Evolutionary conservation across 37 sponge, comb jelly and placozoan species (phyloP), one percentile per base, ranked within the genome.

Genomic region (Dysidea cf. avara): DNA sequence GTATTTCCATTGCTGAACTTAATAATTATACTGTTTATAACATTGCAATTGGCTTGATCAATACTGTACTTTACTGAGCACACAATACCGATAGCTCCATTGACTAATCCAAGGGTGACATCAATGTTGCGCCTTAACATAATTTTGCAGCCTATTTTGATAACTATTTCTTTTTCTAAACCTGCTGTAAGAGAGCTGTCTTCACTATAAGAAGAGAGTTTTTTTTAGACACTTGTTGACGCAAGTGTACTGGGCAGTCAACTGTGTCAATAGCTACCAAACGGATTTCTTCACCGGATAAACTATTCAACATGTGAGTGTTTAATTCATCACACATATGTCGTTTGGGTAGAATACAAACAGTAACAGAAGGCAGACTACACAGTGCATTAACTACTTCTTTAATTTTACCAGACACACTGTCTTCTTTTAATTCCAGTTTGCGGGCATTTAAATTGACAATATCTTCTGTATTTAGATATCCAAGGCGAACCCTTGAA

Each of bases 31-130:
- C 39, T 18, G 4, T 50, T 39, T 24, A 38, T 16, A n/a, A n/a
- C n/a, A n/a, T n/a, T n/a, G n/a, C n/a, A n/a, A n/a, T n/a, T n/a
- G n/a, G n/a, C n/a, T n/a, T n/a, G n/a, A n/a, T n/a, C n/a, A n/a
- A n/a, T n/a, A n/a, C n/a, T n/a, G n/a, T n/a, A n/a, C 11, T 16
- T 51, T 0, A 84, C 56, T 24, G 37, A 21, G 24, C 47, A 7
- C 3, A 93, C 77, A 18, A 93, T 65, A 25, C 94, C 94, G 21
- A 91, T 74, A 17, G 94, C 94, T 25, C 94, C 94, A 64, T 93
- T 93, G 3, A 93, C 94, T 47, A 93, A 72, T 12, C 90, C 86
- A 21, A 61, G 35, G 3, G 55, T 54, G 3, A 93, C 81, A 59
- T 85, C 76, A 28, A 78, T 82, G 61, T 93, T 93, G 78, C 86